Conservation (phyloP, 2,888 invertebrate species). For the Mylabris sibirica region DNA sequence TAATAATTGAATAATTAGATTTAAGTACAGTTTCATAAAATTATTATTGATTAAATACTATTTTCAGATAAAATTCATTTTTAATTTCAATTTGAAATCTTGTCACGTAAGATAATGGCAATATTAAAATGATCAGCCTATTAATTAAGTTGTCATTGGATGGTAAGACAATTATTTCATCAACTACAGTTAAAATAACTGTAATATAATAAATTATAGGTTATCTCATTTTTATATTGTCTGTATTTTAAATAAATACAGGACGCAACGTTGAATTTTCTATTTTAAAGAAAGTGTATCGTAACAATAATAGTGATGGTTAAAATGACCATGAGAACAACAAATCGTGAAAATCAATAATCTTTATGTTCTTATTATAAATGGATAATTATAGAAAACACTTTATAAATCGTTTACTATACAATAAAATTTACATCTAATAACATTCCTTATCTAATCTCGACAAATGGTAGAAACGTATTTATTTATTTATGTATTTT, state of each 20-base stretch:
- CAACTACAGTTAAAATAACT: not conserved
- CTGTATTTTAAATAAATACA: not conserved
- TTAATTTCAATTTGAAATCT: not conserved
- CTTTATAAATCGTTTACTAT: constrained; percentile 10
- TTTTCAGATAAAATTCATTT: not conserved
- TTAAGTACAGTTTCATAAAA: not conserved
- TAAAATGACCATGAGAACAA: not conserved
- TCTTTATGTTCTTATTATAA: constrained; percentile 6
- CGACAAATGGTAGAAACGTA: not conserved
- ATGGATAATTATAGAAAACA: constrained; percentile 10
- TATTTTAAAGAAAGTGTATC: not conserved
- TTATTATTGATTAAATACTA: not conserved
- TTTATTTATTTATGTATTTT: not conserved
- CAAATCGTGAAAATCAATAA: constrained; percentile 11
- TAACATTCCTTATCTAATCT: not conserved
- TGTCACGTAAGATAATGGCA: not conserved
- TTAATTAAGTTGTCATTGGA: not conserved
- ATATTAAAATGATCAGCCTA: not conserved
- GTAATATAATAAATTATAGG: constrained; percentile 5
- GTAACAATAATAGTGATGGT: not conserved
- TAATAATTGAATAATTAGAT: not conserved
- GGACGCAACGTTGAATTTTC: not conserved
- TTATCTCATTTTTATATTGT: not conserved
- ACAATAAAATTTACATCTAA: constrained; percentile 8
- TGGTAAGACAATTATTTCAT: not conserved